phyloP scores from a whole-genome alignment of 2,113 vertebrate genomes.

The Mellivora capensis region DNA sequence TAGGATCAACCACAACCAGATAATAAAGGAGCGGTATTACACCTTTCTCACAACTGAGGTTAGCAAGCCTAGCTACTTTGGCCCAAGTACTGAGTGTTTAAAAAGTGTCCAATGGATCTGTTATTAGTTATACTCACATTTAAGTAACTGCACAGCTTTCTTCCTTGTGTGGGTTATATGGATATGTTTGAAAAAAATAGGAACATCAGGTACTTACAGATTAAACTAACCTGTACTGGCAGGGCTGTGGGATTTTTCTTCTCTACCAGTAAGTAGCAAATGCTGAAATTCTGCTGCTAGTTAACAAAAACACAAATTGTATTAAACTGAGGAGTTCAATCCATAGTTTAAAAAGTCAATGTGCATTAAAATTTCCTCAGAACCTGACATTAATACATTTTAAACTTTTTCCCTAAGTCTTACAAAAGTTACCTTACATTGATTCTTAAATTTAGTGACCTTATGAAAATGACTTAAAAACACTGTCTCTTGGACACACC shows the following conservation, averaged over 20 bases:
- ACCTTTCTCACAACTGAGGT: constrained; percentile 32
- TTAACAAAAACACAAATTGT: constrained; percentile 95
- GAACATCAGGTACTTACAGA: constrained; percentile 96
- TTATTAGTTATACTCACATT: constrained; percentile 75
- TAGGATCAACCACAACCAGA: constrained; percentile 19
- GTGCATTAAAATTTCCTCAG: constrained; percentile 78
- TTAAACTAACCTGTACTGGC: constrained; percentile 97
- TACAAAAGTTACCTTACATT: constrained; percentile 57
- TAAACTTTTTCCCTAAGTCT: constrained; percentile 35
- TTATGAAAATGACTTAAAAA: neutral
- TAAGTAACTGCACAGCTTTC: constrained; percentile 78
- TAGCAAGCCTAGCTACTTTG: constrained; percentile 44
- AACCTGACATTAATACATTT: constrained; percentile 62
- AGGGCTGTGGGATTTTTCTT: constrained; percentile 93
- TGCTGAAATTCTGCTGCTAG: constrained; percentile 94
- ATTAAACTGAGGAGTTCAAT: constrained; percentile 87
- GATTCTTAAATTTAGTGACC: constrained; percentile 55
- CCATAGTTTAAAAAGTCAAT: constrained; percentile 79
- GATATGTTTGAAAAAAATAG: constrained; percentile 85
- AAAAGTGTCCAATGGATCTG: constrained; percentile 51
- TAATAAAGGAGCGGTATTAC: constrained; percentile 30
- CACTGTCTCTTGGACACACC: constrained; percentile 11
- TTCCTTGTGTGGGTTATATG: constrained; percentile 78
- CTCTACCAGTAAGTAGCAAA: constrained; percentile 94
- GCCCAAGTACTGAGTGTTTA: constrained; percentile 38